phyloP scores from a whole-genome alignment of 2,888 invertebrate genomes.

The Neoaliturus tenellus region DNA sequence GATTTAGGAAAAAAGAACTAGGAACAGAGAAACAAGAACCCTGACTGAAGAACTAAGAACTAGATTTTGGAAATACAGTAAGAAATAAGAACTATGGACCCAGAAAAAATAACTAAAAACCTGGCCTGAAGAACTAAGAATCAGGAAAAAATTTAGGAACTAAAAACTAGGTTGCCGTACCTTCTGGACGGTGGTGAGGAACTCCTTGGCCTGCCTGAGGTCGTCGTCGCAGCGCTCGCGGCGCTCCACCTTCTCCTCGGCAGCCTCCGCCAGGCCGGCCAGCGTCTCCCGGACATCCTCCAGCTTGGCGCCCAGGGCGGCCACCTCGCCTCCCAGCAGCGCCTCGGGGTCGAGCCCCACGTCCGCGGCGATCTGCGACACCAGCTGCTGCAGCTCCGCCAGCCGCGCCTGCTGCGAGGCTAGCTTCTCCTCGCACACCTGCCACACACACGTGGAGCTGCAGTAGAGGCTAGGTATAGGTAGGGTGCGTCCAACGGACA shows the following conservation, averaged over 20 bases:
- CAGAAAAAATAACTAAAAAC: no score
- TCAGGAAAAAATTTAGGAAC: no score
- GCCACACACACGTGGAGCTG: slow-evolving; percentile 56
- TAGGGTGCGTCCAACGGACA: no score
- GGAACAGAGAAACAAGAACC: no score
- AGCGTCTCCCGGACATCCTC: slow-evolving; percentile 86
- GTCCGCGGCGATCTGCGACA: slow-evolving; percentile 86
- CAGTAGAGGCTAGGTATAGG: no score
- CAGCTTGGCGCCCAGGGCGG: slow-evolving; percentile 83
- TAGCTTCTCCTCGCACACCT: slow-evolving; percentile 87
- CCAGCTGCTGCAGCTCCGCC: slow-evolving; percentile 83
- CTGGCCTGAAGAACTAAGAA: no score
- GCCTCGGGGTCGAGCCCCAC: slow-evolving; percentile 79
- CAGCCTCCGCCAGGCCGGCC: slow-evolving; percentile 85
- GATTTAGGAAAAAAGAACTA: no score
- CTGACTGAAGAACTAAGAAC: no score
- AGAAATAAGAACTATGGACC: no score
- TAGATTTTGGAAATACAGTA: no score
- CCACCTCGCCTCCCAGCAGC: slow-evolving; percentile 78
- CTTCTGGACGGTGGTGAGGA: slow-evolving; percentile 85
- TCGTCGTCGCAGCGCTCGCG: slow-evolving; percentile 76
- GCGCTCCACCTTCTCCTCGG: slow-evolving; percentile 76
- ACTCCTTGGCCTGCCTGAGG: slow-evolving; percentile 76
- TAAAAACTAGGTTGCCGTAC: no score
- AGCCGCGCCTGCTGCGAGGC: slow-evolving; percentile 81